A percentile compares a stretch with the other conserved stretches of the same genome.
Evolutionary conservation across 53 echinoderm and acorn worm species (phyloP).

Genomic region (Zoroaster sp.): DNA sequence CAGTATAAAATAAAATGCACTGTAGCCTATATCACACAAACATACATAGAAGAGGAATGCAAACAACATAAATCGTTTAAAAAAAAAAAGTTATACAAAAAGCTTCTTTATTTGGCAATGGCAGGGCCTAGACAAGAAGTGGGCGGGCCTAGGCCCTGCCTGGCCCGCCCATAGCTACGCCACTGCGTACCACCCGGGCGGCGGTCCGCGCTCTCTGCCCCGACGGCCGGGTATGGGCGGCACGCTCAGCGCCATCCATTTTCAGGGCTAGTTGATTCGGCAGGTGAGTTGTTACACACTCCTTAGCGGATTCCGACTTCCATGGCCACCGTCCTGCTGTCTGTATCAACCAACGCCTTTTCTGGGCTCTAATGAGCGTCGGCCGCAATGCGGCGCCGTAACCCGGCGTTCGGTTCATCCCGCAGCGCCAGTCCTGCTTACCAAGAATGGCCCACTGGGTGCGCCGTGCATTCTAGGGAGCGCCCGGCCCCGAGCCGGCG

Average conservation of each 20-base stretch:
- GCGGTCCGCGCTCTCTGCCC: conserved; percentile 25
- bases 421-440: conserved; percentile 47
- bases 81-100: no score
- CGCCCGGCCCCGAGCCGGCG: conserved; percentile 38
- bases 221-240: conserved; percentile 67
- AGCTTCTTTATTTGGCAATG: no score
- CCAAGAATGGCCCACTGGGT: conserved; percentile 77
- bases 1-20: no score
- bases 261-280: conserved; percentile 90
- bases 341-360: conserved; percentile 74
- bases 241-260: conserved; percentile 77
- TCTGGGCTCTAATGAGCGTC: conserved; percentile 69
- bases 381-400: conserved; percentile 56
- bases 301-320: conserved; percentile 86
- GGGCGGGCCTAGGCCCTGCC: no score
- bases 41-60: no score
- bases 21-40: no score
- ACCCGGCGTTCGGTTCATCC: conserved; percentile 67
- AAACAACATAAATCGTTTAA: no score
- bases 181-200: conserved; percentile 13
- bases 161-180: no score
- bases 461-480: conserved; percentile 18
- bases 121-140: no score
- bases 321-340: conserved; percentile 93
- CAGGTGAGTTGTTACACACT: conserved; percentile 88